Evolutionary conservation across 2,797 vertebrate species (phyloP).

Genomic region (Antrozous pallidus): DNA sequence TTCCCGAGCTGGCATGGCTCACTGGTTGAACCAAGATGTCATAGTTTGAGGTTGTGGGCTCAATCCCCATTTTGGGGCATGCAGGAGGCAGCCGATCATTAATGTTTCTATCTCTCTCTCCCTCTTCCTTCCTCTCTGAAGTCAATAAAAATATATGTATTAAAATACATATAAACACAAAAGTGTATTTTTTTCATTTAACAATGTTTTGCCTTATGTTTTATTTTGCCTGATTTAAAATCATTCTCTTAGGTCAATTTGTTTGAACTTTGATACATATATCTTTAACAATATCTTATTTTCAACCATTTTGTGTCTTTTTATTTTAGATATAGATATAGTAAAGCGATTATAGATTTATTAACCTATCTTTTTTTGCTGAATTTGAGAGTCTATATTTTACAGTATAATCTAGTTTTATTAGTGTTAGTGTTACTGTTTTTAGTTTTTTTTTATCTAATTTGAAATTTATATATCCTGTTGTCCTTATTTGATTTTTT

Average conservation of each 20-base stretch:
- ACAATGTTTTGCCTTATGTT: neutral
- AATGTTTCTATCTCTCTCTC: too few species aligned
- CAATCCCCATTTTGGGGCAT: too few species aligned
- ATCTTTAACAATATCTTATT: neutral
- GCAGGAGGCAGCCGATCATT: too few species aligned
- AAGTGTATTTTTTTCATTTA: neutral
- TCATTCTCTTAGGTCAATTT: neutral
- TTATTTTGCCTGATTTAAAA: constrained; percentile 2
- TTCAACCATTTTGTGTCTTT: neutral
- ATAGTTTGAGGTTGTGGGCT: too few species aligned
- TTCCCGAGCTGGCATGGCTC: too few species aligned
- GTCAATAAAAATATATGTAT: too few species aligned
- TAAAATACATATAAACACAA: neutral
- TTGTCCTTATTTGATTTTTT: neutral
- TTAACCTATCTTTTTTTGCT: neutral
- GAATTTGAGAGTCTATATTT: neutral
- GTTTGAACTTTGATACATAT: neutral
- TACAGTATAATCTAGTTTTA: neutral
- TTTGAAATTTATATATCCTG: neutral
- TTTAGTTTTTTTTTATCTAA: neutral
- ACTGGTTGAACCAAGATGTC: too few species aligned
- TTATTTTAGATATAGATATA: neutral
- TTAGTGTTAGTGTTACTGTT: neutral
- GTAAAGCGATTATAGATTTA: neutral
- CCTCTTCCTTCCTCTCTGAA: too few species aligned